Conservation (phyloP, 2,797 vertebrate genomes). For the Clarias platycephalus region DNA sequence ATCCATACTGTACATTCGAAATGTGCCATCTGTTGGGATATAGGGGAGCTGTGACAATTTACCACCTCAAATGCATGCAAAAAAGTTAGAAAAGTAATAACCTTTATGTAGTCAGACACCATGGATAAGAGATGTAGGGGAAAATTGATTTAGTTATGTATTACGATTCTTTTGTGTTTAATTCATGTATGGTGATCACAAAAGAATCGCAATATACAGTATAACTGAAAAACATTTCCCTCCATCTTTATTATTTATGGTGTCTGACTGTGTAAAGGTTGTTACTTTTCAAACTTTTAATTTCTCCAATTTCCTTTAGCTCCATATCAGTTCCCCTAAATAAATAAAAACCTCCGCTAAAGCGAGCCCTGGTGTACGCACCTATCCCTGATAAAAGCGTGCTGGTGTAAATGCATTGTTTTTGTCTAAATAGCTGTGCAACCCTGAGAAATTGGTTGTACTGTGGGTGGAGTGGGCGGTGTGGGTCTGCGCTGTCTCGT, state of each 20-base stretch:
- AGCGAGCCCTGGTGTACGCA: not conserved
- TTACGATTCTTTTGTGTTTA: too few relatives aligned
- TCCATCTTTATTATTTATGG: too few relatives aligned
- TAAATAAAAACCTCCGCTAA: slow-evolving; percentile 3
- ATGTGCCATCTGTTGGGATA: too few relatives aligned
- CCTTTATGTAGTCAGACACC: not conserved
- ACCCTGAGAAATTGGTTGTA: slow-evolving; percentile 2
- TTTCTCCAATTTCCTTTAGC: not conserved
- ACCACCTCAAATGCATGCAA: not conserved
- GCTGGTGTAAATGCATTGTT: not conserved
- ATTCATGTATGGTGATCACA: too few relatives aligned
- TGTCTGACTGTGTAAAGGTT: not conserved
- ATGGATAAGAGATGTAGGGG: too few relatives aligned
- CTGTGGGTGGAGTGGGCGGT: not conserved
- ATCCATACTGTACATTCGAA: too few relatives aligned
- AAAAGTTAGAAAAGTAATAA: not conserved
- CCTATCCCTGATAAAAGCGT: not conserved
- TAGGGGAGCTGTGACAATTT: not conserved
- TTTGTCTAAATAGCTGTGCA: not conserved
- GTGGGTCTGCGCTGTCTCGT: not conserved
- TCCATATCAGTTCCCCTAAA: not conserved
- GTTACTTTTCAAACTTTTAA: not conserved
- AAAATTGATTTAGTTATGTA: too few relatives aligned
- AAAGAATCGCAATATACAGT: too few relatives aligned
- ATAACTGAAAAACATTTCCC: too few relatives aligned